A percentile compares a stretch with the other conserved stretches of the same genome.
Evolutionary conservation across 2,888 invertebrate genomes (phyloP).

Genomic region (Neocrepidodera transversa): DNA sequence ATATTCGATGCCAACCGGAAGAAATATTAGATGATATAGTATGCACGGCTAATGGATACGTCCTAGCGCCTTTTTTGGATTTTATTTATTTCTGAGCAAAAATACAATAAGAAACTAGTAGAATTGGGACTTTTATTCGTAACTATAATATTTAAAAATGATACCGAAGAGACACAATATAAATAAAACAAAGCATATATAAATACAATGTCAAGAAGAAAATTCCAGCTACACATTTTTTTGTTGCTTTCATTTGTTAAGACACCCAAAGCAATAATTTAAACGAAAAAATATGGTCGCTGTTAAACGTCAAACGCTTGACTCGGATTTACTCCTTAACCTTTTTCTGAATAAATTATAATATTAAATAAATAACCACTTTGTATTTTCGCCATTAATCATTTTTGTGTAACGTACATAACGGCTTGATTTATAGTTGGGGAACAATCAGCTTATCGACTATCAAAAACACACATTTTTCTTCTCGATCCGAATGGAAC

Average conservation of each 20-base stretch:
- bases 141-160: too few relatives aligned
- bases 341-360: slow-evolving; percentile 55
- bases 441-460: slow-evolving; percentile 33
- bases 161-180: too few relatives aligned
- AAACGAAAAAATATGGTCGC: slow-evolving; percentile 57
- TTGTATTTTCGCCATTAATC: slow-evolving; percentile 47
- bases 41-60: slow-evolving; percentile 46
- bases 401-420: slow-evolving; percentile 50
- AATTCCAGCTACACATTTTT: slow-evolving; percentile 6
- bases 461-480: slow-evolving; percentile 32
- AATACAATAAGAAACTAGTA: slow-evolving; percentile 7
- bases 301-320: slow-evolving; percentile 51
- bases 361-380: slow-evolving; percentile 53
- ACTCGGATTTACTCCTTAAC: slow-evolving; percentile 54
- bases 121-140: too few relatives aligned
- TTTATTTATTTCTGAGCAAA: slow-evolving; percentile 35
- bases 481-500: slow-evolving; percentile 20
- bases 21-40: slow-evolving; percentile 56
- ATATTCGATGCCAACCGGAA: slow-evolving; percentile 57
- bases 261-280: slow-evolving; percentile 50
- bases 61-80: slow-evolving; percentile 48
- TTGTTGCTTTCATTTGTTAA: slow-evolving; percentile 17
- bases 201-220: too few relatives aligned
- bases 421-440: slow-evolving; percentile 46
- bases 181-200: too few relatives aligned